phyloP scores from a whole-genome alignment of 2,113 vertebrate genomes.

The Equus quagga region DNA sequence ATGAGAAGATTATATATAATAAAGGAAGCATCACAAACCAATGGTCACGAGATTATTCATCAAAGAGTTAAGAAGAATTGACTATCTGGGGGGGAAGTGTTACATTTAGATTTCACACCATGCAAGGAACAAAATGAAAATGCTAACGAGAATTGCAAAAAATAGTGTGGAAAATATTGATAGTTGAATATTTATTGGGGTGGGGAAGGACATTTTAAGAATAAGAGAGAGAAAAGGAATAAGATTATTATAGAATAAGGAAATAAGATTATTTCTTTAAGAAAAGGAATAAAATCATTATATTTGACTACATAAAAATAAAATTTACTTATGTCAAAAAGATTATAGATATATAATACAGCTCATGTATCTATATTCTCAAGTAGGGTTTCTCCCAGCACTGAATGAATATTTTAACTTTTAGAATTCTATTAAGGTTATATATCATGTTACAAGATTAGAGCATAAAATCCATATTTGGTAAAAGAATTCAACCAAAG shows the following conservation, averaged over 20 bases:
- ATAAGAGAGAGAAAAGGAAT: not conserved
- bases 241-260: not conserved
- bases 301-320: not conserved
- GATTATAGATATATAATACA: not conserved
- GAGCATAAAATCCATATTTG: not conserved
- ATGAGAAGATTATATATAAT: not conserved
- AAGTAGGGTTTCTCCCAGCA: not conserved
- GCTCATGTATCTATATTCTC: not conserved
- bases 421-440: not conserved
- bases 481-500: not conserved
- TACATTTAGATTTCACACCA: conserved; percentile 3
- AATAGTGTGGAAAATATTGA: not conserved
- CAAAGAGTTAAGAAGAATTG: conserved; percentile 28
- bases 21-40: conserved; percentile 34
- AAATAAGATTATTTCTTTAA: not conserved
- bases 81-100: not conserved
- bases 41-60: conserved; percentile 13
- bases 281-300: not conserved
- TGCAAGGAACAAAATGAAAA: conserved; percentile 51
- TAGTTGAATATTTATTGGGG: not conserved
- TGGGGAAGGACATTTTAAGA: not conserved
- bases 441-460: not conserved
- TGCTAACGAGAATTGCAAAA: conserved; percentile 17
- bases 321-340: not conserved
- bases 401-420: conserved; percentile 1